phyloP scores from a whole-genome alignment of 2,113 vertebrate species.

The Seriola aureovittata region DNA sequence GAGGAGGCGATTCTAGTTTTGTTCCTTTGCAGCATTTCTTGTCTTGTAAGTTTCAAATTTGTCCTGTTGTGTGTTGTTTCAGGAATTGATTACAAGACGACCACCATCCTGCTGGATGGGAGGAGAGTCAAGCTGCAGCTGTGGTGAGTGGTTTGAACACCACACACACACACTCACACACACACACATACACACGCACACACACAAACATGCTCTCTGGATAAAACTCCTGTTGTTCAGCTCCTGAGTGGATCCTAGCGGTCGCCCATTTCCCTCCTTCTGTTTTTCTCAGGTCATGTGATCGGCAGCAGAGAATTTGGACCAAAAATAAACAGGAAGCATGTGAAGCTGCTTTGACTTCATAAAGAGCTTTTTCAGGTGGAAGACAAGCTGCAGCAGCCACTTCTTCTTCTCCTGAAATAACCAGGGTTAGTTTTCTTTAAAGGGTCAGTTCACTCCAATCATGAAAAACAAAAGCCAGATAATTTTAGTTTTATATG shows the following conservation, averaged over 20 bases:
- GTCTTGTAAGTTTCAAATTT: background rate
- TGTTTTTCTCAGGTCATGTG: background rate
- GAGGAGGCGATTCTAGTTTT: too few relatives aligned
- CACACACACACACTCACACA: background rate
- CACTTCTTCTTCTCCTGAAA: too few relatives aligned
- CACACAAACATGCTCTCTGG: too few relatives aligned
- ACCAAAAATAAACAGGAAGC: slow-evolving; percentile 13
- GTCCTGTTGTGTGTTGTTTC: slow-evolving; percentile 15
- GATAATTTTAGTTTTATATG: too few relatives aligned
- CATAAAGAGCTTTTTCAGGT: slow-evolving; percentile 19
- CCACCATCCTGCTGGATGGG: slow-evolving; percentile 90
- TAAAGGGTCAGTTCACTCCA: too few relatives aligned
- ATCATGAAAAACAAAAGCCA: too few relatives aligned
- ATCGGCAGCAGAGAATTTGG: background rate
- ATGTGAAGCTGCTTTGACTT: background rate
- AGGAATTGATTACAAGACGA: slow-evolving; percentile 93
- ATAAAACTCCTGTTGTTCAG: background rate
- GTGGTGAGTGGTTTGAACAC: slow-evolving; percentile 78
- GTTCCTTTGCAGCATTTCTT: too few relatives aligned
- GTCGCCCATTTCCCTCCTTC: background rate
- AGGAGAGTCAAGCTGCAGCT: slow-evolving; percentile 91
- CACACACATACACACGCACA: too few relatives aligned
- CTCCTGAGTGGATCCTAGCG: background rate
- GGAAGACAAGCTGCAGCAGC: background rate
- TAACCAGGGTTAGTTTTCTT: too few relatives aligned